Base-by-base conservation (phyloP, 1,140 invertebrate genomes). In the Lepidurus packardi region DNA sequence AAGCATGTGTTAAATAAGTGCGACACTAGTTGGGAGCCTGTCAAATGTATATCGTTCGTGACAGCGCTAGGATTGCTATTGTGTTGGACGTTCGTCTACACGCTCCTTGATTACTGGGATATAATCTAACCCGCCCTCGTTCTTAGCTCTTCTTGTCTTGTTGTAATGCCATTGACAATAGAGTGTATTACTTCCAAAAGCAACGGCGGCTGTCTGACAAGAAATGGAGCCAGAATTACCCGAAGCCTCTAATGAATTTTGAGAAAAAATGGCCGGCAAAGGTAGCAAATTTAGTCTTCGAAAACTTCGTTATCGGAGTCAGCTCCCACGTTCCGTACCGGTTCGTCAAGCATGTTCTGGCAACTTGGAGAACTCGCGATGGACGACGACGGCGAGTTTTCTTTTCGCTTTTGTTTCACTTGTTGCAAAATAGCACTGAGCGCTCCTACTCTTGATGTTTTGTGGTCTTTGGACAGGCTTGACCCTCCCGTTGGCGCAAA, bases 391-490 rank as follows among this genome's bases (percentile, higher is more conserved):
- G 53, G 21, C 8, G 21, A 65, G 21, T 65, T 13, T 16, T 65
- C 53, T 4, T 16, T 65, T 7, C 53, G 53, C 21, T 16, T 78
- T 45, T 78, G 65, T 47, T 78, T 78, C 8, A 74, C 78, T 43
- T 74, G 78, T 47, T 78, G 73, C 73, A 78, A 41, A 78, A 78
- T 78, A 34, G 53, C 44, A 78, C 75, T 78, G n/a, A 78, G 73
- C 43, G 78, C 78, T 21, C 78, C 78, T 21, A 73, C 44, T 16
- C 41, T 43, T 8, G 73, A 44, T 21, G 10, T 43, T 13, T 78
- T 42, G n/a, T 47, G 44, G n/a, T 16, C 43, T 74, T 43, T 65
- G 24, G 5, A 41, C 25, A 5, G 16, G 43, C 42, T 41, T 78
- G 11, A 21, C 1, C 2, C 47, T 43, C 6, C 7, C 7, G 24